A percentile compares a stretch with the other conserved stretches of the same genome.
Conservation (phyloP, 2,113 vertebrate genomes). For the Sinosuthora webbiana region DNA sequence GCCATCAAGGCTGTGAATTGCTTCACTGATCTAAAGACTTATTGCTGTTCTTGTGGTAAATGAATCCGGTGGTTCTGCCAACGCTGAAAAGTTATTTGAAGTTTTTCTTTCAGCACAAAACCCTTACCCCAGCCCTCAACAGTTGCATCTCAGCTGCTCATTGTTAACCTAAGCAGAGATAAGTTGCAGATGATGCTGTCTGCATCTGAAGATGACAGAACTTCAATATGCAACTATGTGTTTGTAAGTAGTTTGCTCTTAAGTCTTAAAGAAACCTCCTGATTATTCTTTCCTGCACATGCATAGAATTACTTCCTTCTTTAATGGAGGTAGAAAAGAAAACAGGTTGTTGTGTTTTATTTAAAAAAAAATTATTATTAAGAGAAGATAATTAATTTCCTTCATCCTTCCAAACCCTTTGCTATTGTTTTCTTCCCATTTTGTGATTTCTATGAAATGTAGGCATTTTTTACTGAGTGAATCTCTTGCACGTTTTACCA, state of each 20-base stretch:
- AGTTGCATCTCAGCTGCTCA: background rate
- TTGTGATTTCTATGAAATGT: background rate
- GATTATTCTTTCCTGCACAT: background rate
- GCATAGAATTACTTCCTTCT: background rate
- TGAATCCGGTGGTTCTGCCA: background rate
- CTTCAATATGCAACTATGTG: background rate
- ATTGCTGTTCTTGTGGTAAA: background rate
- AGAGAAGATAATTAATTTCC: background rate
- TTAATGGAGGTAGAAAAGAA: background rate
- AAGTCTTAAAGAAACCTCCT: background rate
- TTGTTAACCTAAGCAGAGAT: background rate
- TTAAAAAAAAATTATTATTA: background rate
- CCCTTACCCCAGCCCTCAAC: background rate
- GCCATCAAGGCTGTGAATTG: background rate
- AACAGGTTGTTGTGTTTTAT: background rate
- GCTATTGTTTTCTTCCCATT: background rate
- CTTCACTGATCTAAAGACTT: background rate
- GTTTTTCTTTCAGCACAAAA: background rate
- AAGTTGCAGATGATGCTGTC: background rate
- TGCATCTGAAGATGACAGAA: background rate
- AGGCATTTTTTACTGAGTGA: background rate
- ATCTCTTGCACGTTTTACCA: conserved; percentile 2
- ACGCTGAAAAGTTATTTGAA: background rate
- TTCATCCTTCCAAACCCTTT: background rate
- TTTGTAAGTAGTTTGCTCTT: background rate